Base-by-base conservation (phyloP, 2,888 invertebrate genomes). In the Agonopterix arenella region DNA sequence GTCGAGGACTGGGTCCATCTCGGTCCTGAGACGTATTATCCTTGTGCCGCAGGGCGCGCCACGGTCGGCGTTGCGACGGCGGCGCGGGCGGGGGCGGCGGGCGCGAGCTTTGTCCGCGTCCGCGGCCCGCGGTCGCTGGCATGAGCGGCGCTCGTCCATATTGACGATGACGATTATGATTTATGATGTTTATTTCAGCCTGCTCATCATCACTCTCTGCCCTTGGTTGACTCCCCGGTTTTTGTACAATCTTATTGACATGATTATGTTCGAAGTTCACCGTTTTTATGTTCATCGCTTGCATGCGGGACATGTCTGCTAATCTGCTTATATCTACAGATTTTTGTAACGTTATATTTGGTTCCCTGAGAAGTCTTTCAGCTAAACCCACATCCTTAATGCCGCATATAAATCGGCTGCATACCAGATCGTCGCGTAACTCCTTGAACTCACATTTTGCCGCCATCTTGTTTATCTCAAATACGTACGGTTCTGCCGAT, bases 391-490 rank as follows among this genome's bases (percentile, higher is more conserved):
- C 48, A 8, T 58, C 55, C 36, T 11, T 45, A 4, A 64, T 42
- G 0, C 62, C 60, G 50, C 62, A 62, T 36, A 62, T 59, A 37
- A 64, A 47, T 10, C 56, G 46, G 44, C 59, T 59, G 28, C 52
- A 44, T 2, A 60, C 47, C n/a, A 61, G 44, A 13, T 59, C 58
- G 38, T 54, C 51, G 1, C 47, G 47, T 8, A 64, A 48, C 2
- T 52, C 49, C 45, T 51, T 49, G 37, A 64, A 62, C 4, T 62
- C 59, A 48, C 62, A 62, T 18, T 45, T 57, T 1, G 37, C 9
- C 2, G 60, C 60, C 37, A 61, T 44, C 45, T 58, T 59, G 8
- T 53, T 58, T 5, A 62, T 16, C 41, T 61, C 60, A 45, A 56
- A 58, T 16, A 50, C 49, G 38, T 56, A 59, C 36, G 57, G 57